Evolutionary conservation across 2,888 invertebrate species (phyloP).

Genomic region (Aporophyla nigra): DNA sequence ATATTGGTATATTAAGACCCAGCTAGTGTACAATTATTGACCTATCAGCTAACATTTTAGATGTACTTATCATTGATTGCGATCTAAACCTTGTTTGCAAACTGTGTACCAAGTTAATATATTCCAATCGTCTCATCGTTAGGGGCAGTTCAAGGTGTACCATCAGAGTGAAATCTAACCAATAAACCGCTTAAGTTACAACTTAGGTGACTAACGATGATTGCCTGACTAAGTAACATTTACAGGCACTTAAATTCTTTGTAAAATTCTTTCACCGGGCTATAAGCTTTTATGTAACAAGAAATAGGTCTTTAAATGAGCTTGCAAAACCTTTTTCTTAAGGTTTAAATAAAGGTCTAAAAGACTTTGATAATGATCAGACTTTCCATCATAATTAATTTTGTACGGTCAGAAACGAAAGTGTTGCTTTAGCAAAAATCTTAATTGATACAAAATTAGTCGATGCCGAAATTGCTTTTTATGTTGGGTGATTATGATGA

Average conservation of each 20-base stretch:
- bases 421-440: background rate
- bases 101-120: slow-evolving; percentile 10
- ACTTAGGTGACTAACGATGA: slow-evolving; percentile 43
- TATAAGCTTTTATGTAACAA: slow-evolving; percentile 24
- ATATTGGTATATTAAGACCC: background rate
- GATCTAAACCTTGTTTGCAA: slow-evolving; percentile 14
- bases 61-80: slow-evolving; percentile 2
- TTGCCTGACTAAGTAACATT: slow-evolving; percentile 51
- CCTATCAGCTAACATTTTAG: slow-evolving; percentile 10
- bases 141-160: slow-evolving; percentile 17
- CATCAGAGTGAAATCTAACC: slow-evolving; percentile 13
- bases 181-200: slow-evolving; percentile 45
- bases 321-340: slow-evolving; percentile 33
- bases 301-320: slow-evolving; percentile 25
- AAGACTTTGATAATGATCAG: slow-evolving; percentile 20
- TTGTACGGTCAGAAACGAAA: background rate
- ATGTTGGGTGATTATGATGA: background rate
- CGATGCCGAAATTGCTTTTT: background rate
- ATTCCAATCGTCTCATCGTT: slow-evolving; percentile 17
- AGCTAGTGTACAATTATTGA: background rate
- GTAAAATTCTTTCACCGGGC: slow-evolving; percentile 19
- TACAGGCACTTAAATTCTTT: slow-evolving; percentile 38
- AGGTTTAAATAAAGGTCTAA: slow-evolving; percentile 24
- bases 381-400: slow-evolving; percentile 33
- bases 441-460: slow-evolving; percentile 1